Percentiles rank a stretch among this genome's conserved stretches.
These are phyloP conservation scores for Littorina saxatilis DNA, from an alignment of 1,140 invertebrate genomes.

Conservation along the genomic window DNA sequence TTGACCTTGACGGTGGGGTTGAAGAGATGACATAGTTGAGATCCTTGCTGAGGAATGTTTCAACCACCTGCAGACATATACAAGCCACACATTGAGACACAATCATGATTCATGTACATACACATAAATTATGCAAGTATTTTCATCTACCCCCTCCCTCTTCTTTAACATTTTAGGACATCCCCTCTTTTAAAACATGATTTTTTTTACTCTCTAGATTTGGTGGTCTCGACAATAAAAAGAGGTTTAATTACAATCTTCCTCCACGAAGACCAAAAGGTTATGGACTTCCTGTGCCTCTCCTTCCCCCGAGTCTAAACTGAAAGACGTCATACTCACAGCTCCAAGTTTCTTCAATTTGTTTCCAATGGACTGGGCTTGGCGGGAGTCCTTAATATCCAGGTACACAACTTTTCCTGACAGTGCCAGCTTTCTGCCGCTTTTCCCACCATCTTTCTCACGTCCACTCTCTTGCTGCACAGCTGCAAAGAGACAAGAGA, in stretches of 20 bases:
- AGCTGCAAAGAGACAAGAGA: background rate
- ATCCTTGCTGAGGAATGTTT: slow-evolving; percentile 65
- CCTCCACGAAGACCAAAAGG: too few species aligned
- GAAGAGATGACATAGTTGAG: slow-evolving; percentile 66
- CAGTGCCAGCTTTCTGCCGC: slow-evolving; percentile 40
- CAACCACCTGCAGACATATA: slow-evolving; percentile 60
- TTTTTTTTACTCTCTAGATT: too few species aligned
- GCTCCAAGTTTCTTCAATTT: slow-evolving; percentile 59
- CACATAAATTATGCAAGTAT: too few species aligned
- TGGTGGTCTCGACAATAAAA: too few species aligned
- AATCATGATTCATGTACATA: too few species aligned
- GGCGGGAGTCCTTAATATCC: slow-evolving; percentile 57
- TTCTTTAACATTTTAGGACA: too few species aligned
- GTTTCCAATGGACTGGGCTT: slow-evolving; percentile 40
- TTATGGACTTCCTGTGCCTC: too few species aligned
- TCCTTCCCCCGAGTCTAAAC: too few species aligned
- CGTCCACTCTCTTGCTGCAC: background rate
- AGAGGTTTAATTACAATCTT: too few species aligned
- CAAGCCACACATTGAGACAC: too few species aligned
- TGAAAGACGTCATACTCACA: slow-evolving; percentile 52
- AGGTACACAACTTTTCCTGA: slow-evolving; percentile 56
- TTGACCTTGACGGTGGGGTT: slow-evolving; percentile 42
- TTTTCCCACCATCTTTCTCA: background rate
- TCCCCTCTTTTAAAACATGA: too few species aligned
- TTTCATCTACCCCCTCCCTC: too few species aligned